Percentiles rank a stretch among this genome's conserved stretches.
Conservation (phyloP, 2,113 vertebrate genomes). For the Pseudonaja textilis region DNA sequence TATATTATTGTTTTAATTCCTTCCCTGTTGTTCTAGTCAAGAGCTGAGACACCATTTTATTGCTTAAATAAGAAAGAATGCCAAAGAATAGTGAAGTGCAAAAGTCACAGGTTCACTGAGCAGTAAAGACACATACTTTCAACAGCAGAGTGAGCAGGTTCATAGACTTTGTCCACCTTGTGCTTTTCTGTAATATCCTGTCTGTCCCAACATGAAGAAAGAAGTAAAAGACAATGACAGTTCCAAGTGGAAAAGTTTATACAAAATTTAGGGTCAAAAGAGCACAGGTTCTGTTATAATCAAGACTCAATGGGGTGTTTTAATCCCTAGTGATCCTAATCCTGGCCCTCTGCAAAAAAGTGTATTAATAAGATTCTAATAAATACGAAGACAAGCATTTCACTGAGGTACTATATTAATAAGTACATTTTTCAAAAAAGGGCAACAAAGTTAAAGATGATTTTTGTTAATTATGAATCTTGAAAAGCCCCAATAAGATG, state of each 20-base stretch:
- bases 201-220: rapidly evolving
- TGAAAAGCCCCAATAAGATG: background rate
- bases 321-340: background rate
- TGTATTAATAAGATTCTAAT: background rate
- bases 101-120: conserved; percentile 38
- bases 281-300: background rate
- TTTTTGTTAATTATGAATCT: background rate
- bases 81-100: conserved; percentile 39
- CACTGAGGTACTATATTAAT: background rate
- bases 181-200: background rate
- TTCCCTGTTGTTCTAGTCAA: background rate
- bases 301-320: background rate
- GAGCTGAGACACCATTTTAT: conserved; percentile 47
- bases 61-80: conserved; percentile 39
- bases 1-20: conserved; percentile 41
- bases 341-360: background rate
- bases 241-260: background rate
- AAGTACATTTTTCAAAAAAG: background rate
- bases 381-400: background rate
- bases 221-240: background rate
- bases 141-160: rapidly evolving
- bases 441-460: background rate
- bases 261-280: background rate
- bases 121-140: background rate
- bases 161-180: conserved; percentile 47